Base-by-base conservation (phyloP, 2,797 vertebrate genomes). In the Oryzias sinensis region DNA sequence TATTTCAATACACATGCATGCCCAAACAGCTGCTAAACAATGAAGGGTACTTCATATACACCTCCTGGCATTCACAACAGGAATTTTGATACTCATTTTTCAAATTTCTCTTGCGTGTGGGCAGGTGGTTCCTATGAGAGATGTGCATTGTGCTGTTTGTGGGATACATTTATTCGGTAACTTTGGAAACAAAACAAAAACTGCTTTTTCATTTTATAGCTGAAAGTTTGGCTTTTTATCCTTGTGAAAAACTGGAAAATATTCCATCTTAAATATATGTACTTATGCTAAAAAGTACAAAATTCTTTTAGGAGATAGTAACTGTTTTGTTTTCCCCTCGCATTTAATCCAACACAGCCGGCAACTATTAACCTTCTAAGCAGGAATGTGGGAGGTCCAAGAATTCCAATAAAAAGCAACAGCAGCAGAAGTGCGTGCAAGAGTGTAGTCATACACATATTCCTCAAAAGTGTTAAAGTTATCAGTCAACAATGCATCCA, bases 321-420 rank as follows among this genome's bases (percentile, higher is more conserved):
- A 71, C 77, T 84, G 83, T 87, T 89, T 83, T 84, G 88, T 86
- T 89, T 86, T 84, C 84, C 83, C 83, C 82, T 87, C 81, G 65
- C 89, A 77, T 88, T 87, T 90, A 92, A 91, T 88, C 85, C 86
- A 88, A 83, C 88, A 90, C 91, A 93, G 88, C 89, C 89, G 89
- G 90, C 86, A 90, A 90, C 90, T 89, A 92, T 92, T 91, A 91
- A 90, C 90, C 82, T 90, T 86, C 88, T 80, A 77, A 88, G 91
- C 87, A 86, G 90, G 90, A 92, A 91, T 91, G 89, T 91, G 90
- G 91, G 89, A 90, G 91, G 90, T 90, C 91, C 85, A 87, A 80
- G 80, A 88, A 88, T 88, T 88, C 86, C 85, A 89, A 90, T 92
- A 89, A 92, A 92, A 91, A 76, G 84, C 81, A 33, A 33, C 33